phyloP scores from a whole-genome alignment of 53 echinoderm and acorn worm genomes.

The Patiria pectinifera region DNA sequence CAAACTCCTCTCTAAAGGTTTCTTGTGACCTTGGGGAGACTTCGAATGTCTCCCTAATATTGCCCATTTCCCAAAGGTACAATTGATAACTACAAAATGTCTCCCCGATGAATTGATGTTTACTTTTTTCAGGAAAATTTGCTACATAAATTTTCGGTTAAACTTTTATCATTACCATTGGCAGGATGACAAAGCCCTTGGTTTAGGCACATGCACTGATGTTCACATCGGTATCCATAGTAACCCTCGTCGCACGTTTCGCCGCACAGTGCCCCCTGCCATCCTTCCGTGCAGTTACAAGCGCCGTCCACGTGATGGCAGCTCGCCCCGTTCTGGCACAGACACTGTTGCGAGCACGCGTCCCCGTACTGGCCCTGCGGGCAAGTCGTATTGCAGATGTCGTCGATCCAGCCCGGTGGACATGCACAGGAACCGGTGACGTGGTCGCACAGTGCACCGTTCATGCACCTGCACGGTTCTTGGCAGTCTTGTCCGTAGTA shows the following conservation, averaged over 20 bases:
- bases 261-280: constrained; percentile 58
- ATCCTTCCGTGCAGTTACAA: constrained; percentile 77
- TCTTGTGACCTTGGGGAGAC: too few species aligned
- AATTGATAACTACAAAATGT: too few species aligned
- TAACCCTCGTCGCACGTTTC: constrained; percentile 37
- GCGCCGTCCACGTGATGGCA: constrained; percentile 78
- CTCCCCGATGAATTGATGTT: too few species aligned
- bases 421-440: constrained; percentile 69
- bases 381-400: constrained; percentile 50
- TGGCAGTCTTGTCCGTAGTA: constrained; percentile 63
- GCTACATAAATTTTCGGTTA: background rate
- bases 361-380: constrained; percentile 32
- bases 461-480: constrained; percentile 49
- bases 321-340: constrained; percentile 67
- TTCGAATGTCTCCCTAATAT: too few species aligned
- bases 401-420: constrained; percentile 61
- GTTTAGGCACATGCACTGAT: constrained; percentile 55
- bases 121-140: background rate
- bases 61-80: too few species aligned
- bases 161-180: constrained; percentile 37
- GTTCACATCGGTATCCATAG: constrained; percentile 54
- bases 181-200: constrained; percentile 30
- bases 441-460: constrained; percentile 65
- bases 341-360: constrained; percentile 57
- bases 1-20: too few species aligned